Percentiles rank a stretch among this genome's conserved stretches.
Conservation (phyloP, 35 echinoderm and acorn worm species). For the Heliocidaris erythrogramma region DNA sequence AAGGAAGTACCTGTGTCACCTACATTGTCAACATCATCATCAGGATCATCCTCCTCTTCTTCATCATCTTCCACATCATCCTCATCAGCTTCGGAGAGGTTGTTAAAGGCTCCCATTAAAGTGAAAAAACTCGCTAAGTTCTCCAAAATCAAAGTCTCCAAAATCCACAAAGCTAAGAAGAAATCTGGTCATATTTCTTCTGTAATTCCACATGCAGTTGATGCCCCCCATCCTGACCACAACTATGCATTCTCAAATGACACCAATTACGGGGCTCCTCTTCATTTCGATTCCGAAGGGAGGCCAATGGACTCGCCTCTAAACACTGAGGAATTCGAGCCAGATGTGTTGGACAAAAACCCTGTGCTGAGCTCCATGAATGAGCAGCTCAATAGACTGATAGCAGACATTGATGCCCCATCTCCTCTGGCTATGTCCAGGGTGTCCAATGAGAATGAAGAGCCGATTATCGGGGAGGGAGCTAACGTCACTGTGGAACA, state of each 20-base stretch:
- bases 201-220: constrained; percentile 7
- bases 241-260: constrained; percentile 74
- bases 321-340: constrained; percentile 46
- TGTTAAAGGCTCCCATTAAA: neutral
- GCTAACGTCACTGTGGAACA: neutral
- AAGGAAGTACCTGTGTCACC: neutral
- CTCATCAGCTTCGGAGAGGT: neutral
- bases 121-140: neutral
- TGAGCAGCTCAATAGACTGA: constrained; percentile 57
- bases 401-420: constrained; percentile 57
- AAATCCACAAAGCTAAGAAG: neutral
- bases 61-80: neutral
- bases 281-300: constrained; percentile 71
- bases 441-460: constrained; percentile 34
- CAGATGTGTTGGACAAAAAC: constrained; percentile 60
- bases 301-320: constrained; percentile 50
- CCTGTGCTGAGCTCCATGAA: constrained; percentile 67
- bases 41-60: neutral
- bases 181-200: neutral
- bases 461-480: neutral
- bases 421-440: neutral
- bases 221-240: constrained; percentile 73
- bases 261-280: neutral
- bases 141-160: neutral
- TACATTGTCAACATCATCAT: neutral